phyloP scores from a whole-genome alignment of 2,797 vertebrate genomes.

The Gallinago stenura region DNA sequence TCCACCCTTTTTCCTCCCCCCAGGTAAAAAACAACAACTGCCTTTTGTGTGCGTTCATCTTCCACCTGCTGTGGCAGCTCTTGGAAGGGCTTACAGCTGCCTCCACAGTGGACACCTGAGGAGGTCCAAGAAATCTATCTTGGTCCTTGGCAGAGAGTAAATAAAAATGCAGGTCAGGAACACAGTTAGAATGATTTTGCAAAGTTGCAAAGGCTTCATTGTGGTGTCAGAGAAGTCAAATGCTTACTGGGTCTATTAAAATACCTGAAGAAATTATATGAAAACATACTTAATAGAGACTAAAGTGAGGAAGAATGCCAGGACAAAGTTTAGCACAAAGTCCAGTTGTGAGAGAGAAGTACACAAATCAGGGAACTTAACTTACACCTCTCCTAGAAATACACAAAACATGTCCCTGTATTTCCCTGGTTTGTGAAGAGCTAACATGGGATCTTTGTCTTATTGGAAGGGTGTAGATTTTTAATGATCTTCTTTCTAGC shows the following conservation, averaged over 20 bases:
- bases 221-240: neutral
- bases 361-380: neutral
- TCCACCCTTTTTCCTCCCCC: accelerated
- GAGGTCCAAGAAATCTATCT: neutral
- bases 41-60: neutral
- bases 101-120: neutral
- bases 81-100: neutral
- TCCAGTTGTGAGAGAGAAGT: neutral
- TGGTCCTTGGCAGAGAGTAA: neutral
- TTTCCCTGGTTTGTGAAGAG: neutral
- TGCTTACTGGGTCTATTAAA: neutral
- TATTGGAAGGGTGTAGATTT: neutral
- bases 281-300: neutral
- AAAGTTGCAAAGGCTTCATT: neutral
- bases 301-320: neutral
- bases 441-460: neutral
- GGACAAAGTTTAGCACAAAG: neutral
- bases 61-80: neutral
- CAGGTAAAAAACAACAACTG: neutral
- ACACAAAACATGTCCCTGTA: neutral
- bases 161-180: neutral
- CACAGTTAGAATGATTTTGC: neutral
- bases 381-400: neutral
- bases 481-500: neutral
- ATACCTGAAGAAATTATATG: neutral